phyloP scores from a whole-genome alignment of 2,113 vertebrate genomes.

The Varanus salvator region DNA sequence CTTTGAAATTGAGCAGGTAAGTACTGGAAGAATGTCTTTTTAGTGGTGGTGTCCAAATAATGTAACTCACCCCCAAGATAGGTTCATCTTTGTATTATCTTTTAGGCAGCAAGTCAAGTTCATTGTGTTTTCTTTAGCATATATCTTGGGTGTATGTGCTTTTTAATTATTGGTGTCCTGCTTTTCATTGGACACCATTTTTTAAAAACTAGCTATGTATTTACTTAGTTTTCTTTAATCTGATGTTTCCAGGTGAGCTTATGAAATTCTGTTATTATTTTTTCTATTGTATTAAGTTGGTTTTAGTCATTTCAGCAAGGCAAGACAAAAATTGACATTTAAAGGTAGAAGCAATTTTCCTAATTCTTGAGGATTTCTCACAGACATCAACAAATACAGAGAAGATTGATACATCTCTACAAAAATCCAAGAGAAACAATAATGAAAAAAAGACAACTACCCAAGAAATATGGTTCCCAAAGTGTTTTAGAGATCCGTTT shows the following conservation, averaged over 20 bases:
- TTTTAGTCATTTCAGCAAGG: not conserved
- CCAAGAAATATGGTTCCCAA: not conserved
- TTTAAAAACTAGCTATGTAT: not conserved
- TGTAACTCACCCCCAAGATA: not conserved
- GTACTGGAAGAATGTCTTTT: not conserved
- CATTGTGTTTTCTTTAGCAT: not conserved
- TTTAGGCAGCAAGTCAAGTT: not conserved
- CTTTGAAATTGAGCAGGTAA: not conserved
- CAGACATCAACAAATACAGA: not conserved
- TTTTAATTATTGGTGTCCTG: not conserved
- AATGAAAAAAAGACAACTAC: not conserved
- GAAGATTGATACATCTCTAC: not conserved
- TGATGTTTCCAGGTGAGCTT: not conserved
- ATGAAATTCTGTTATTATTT: not conserved
- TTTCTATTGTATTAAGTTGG: not conserved
- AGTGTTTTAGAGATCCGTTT: not conserved
- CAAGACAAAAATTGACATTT: not conserved
- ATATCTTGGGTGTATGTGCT: not conserved
- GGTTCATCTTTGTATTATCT: not conserved
- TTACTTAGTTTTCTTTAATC: not conserved
- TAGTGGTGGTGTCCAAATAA: not conserved
- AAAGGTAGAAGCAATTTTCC: not conserved
- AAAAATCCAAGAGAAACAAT: not conserved
- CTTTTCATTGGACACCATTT: not conserved
- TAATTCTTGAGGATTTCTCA: not conserved